Evolutionary conservation across 2,888 invertebrate genomes (phyloP).

Genomic region (Idaea aversata): DNA sequence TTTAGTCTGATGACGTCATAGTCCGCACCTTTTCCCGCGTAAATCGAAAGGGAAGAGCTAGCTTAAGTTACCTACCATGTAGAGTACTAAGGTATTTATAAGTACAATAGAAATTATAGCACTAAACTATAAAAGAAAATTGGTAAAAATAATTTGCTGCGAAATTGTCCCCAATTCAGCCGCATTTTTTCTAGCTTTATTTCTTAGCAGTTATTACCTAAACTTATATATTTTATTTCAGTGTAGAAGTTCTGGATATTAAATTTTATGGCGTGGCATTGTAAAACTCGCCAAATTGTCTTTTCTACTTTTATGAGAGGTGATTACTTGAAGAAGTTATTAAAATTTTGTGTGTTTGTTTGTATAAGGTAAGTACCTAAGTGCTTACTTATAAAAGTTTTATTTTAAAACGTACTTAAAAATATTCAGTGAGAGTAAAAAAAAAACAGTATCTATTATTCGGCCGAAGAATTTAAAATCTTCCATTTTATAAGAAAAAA

Average conservation of each 20-base stretch:
- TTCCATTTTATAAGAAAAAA: too few relatives aligned
- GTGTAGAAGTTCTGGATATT: background rate
- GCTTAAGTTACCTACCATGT: background rate
- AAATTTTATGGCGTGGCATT: background rate
- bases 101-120: too few relatives aligned
- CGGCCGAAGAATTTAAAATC: too few relatives aligned
- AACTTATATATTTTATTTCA: background rate
- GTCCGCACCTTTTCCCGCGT: slow-evolving; percentile 6
- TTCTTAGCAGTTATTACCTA: background rate
- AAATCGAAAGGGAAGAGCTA: background rate
- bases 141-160: too few relatives aligned
- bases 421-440: too few relatives aligned
- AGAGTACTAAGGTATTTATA: too few relatives aligned
- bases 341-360: background rate
- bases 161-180: too few relatives aligned
- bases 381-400: too few relatives aligned
- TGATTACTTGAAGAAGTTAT: background rate
- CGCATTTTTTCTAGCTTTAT: background rate
- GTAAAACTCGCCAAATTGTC: background rate
- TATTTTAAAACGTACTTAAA: too few relatives aligned
- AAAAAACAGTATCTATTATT: too few relatives aligned
- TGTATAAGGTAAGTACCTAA: too few relatives aligned
- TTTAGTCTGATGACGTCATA: slow-evolving; percentile 9
- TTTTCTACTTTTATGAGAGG: background rate
- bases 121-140: too few relatives aligned